Base-by-base conservation (phyloP, 1,140 invertebrate species). In the Spodoptera frugiperda region DNA sequence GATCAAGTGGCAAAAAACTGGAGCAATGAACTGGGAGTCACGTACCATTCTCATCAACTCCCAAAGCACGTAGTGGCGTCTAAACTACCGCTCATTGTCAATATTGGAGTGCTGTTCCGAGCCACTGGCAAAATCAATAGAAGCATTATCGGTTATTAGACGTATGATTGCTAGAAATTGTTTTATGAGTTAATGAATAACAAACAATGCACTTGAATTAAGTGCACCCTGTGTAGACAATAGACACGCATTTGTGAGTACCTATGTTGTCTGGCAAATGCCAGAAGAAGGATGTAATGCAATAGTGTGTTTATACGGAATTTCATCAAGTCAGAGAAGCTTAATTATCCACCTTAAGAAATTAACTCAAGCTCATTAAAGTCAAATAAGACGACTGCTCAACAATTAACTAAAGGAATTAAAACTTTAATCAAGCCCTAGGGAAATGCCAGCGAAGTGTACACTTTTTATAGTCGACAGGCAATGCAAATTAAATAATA, bases 41-140 rank as follows among this genome's bases (percentile, higher is more conserved):
- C 91, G 91, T 92, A 90, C 78, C 79, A 78, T 74, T 80, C 82
- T 90, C 88, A 91, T 93, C 88, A 85, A 83, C 81, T 87, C 85
- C 81, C 90, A 79, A 76, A 73, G 84, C 91, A 93, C 91, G 91
- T 93, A 89, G 83, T 77, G 80, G 84, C 89, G 85, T 91, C 91
- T 93, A 91, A 93, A 93, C 91, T 93, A 90, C 91, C 90, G 89
- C 91, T 91, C 88, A 92, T 93, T 92, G 91, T 93, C 91, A 91
- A 92, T 93, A 93, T 91, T 90, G 86, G 85, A 86, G 90, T 83
- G 82, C 77, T 83, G 82, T 83, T 84, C 89, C 82, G 84, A 87
- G 85, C 84, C 84, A 88, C 85, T 87, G 86, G 83, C 81, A 89
- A 88, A 91, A 93, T 91, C 89, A 89, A 90, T 90, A 91, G 79